Evolutionary conservation across 2,113 vertebrate species (phyloP).

Genomic region (Capricornis sumatraensis): DNA sequence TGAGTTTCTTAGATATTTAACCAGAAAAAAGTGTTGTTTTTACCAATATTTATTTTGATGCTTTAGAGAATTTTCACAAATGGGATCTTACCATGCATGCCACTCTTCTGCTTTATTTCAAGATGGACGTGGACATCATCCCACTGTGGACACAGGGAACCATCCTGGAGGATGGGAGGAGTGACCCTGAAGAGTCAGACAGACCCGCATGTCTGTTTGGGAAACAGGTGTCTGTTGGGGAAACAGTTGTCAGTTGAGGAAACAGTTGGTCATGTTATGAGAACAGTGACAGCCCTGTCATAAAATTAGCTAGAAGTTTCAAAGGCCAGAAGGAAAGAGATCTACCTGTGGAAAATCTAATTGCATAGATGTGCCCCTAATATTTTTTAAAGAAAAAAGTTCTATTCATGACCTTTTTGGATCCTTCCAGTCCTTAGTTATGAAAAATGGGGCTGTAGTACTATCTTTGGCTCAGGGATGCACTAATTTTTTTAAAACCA

Average conservation of each 20-base stretch:
- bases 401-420: not conserved
- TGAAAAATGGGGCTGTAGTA: not conserved
- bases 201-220: not conserved
- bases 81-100: not conserved
- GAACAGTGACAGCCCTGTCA: not conserved
- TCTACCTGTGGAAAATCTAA: not conserved
- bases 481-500: not conserved
- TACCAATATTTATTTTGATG: not conserved
- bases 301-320: not conserved
- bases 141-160: too few relatives aligned
- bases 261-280: not conserved
- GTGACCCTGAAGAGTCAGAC: not conserved
- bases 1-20: not conserved
- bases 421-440: not conserved
- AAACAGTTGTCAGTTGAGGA: not conserved
- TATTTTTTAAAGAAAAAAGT: not conserved
- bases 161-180: too few relatives aligned
- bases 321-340: not conserved
- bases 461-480: not conserved
- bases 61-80: not conserved
- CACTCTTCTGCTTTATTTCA: not conserved
- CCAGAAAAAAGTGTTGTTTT: not conserved
- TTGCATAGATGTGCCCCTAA: not conserved
- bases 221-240: not conserved
- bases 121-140: not conserved